phyloP scores from a whole-genome alignment of 2,888 invertebrate genomes.

The Cepaea hortensis region DNA sequence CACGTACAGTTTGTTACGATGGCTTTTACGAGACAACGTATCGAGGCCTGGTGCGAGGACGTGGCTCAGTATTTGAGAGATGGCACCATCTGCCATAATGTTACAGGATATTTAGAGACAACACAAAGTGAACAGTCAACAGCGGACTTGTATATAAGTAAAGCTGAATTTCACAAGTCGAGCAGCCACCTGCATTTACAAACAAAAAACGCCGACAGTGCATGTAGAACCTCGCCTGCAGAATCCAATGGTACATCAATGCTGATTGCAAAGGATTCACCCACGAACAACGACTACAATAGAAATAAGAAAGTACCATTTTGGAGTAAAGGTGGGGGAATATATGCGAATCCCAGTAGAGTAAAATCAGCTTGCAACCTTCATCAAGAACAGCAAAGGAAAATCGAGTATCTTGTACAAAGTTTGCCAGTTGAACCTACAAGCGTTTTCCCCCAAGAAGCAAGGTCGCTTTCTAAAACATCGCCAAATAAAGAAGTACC shows the following conservation, averaged over 20 bases:
- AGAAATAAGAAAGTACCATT: too few relatives aligned
- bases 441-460: background rate
- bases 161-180: background rate
- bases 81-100: slow-evolving; percentile 52
- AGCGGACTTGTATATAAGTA: background rate
- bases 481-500: slow-evolving; percentile 13
- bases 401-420: slow-evolving; percentile 51
- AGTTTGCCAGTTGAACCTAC: slow-evolving; percentile 49
- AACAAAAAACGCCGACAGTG: background rate
- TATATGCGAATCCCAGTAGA: too few relatives aligned
- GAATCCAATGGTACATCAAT: too few relatives aligned
- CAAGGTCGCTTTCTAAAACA: background rate
- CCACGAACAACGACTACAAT: too few relatives aligned
- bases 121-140: background rate
- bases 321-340: too few relatives aligned
- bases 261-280: too few relatives aligned
- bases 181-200: background rate
- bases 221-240: background rate
- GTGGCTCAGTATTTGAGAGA: slow-evolving; percentile 50
- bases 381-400: slow-evolving; percentile 50
- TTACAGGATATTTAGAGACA: slow-evolving; percentile 48
- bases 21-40: slow-evolving; percentile 51
- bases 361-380: too few relatives aligned
- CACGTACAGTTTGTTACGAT: slow-evolving; percentile 30
- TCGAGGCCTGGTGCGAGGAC: slow-evolving; percentile 54